Evolutionary conservation across 2,888 invertebrate genomes (phyloP).

Genomic region (Conomelus anceps): DNA sequence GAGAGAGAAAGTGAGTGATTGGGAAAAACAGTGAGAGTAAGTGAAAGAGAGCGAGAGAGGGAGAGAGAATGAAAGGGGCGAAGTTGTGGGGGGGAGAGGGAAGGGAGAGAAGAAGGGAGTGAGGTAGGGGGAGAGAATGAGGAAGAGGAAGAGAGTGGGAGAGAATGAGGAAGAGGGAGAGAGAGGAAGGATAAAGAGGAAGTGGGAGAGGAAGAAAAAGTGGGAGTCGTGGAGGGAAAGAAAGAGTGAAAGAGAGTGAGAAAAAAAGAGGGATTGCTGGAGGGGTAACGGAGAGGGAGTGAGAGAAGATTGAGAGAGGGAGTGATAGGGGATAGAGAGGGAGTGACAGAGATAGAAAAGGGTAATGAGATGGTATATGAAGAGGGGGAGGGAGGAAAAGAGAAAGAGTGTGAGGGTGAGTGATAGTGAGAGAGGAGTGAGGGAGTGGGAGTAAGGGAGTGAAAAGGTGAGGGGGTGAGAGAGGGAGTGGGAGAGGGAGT

Average conservation of each 20-base stretch:
- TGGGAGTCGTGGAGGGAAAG: too few relatives aligned
- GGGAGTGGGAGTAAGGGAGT: constrained; percentile 6
- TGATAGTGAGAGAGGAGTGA: constrained; percentile 3
- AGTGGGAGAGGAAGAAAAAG: not conserved
- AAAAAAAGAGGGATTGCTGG: not conserved
- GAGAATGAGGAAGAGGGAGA: too few relatives aligned
- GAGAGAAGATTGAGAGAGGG: not conserved
- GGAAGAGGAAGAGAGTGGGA: constrained; percentile 22
- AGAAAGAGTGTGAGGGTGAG: constrained; percentile 12
- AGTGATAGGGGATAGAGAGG: not conserved
- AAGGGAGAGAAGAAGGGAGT: constrained; percentile 13
- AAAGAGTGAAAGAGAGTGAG: too few relatives aligned
- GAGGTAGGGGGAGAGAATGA: constrained; percentile 35
- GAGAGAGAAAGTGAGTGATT: constrained; percentile 7
- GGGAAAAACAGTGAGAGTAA: constrained; percentile 6
- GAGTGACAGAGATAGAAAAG: constrained; percentile 19
- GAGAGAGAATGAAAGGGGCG: not conserved
- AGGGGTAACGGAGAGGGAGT: too few relatives aligned
- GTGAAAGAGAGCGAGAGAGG: constrained; percentile 17
- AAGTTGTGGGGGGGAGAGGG: constrained; percentile 25
- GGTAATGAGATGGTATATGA: constrained; percentile 15
- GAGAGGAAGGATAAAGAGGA: not conserved
- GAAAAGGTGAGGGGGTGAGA: constrained; percentile 19
- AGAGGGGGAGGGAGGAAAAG: constrained; percentile 18
- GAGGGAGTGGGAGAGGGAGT: constrained; percentile 4